Base-by-base conservation (phyloP, 2,797 vertebrate species). In the Pseudochirops corinnae region DNA sequence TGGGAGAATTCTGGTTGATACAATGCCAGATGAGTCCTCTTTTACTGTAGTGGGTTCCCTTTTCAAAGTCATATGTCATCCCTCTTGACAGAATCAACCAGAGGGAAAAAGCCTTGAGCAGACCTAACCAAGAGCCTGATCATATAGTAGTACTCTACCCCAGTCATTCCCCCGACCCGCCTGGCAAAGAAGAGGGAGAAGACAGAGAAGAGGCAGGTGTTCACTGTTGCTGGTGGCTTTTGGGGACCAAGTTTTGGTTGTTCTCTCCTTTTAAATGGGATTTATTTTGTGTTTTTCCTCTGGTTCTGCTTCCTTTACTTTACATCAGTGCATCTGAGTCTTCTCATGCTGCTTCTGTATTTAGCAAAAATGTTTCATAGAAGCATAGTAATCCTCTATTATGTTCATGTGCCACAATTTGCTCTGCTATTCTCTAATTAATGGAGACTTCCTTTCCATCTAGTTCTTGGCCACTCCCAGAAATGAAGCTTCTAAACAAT, bases 1-100 rank as follows among this genome's bases (percentile, higher is more conserved):
- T 95, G 60, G 21, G 60, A 62, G 28, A 55, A 94, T 96, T 97
- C 55, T 96, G 94, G 24, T 67, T 92, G 55, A 95, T 13, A 91
- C 53, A 56, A 46, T 82, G 93, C 16, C 55, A 93, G 60, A 93
- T 94, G 93, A 82, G 94, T 55, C 46, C 5, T 67, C 67, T 39
- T 74, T 74, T 74, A 39, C 33, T 74, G 6, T 39, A 24, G 67
- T 24, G 9, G n/a, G n/a, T 82, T n/a, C 33, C 6, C 53, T 91
- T 95, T 92, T 95, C 3, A 31, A n/a, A 24, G 67, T 28, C 56
- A 9, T 93, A n/a, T 93, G 16, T 39, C 74, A 82, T 46, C 21
- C 39, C 74, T 46, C 62, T 24, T 39, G 74, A 82, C 21, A 24
- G 18, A 74, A 18, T 74, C 67, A 74, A 74, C 16, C 18, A 24